Base-by-base conservation (phyloP, 2,888 invertebrate genomes). In the Quadriops clusia region DNA sequence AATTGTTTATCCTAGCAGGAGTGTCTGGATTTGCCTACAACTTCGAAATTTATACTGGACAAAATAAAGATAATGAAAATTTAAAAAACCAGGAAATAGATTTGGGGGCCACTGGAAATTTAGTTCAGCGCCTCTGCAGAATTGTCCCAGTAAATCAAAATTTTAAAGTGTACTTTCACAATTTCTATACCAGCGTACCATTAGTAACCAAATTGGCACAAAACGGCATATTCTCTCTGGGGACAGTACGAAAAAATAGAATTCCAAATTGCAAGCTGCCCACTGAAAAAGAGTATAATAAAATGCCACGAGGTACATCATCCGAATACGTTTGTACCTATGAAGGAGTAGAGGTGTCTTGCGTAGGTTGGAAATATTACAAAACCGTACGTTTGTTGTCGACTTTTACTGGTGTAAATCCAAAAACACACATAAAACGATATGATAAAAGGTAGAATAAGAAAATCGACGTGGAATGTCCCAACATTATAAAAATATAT, bases 91-190 rank as follows among this genome's bases (percentile, higher is more conserved):
- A n/a, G n/a, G 49, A 46, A 36, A 45, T 50, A 17, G 41, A 56
- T 36, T 32, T 56, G 23, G 55, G 53, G 15, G 45, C 49, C 22
- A 42, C 42, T 41, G 40, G 40, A 29, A 56, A 51, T 43, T 39
- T 52, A 17, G 51, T 55, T 7, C 43, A 55, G 7, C 40, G 54
- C n/a, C 39, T 58, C 17, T 32, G 44, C 12, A 28, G 51, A 29
- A 41, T 37, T 16, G 38, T 55, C 28, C 50, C 51, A 21, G 35
- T 29, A 36, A 42, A 46, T 23, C 34, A 42, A 32, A 51, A 53
- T 37, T 48, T 50, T 33, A 29, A 37, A 36, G 10, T 58, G n/a
- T 56, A 49, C 39, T 53, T 48, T 38, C 50, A 54, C 32, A 54
- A 51, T 36, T 51, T 45, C 33, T 55, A 46, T 28, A 48, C 48